Base-by-base conservation (phyloP, 2,888 invertebrate genomes). In the Anagyrus pseudococci region DNA sequence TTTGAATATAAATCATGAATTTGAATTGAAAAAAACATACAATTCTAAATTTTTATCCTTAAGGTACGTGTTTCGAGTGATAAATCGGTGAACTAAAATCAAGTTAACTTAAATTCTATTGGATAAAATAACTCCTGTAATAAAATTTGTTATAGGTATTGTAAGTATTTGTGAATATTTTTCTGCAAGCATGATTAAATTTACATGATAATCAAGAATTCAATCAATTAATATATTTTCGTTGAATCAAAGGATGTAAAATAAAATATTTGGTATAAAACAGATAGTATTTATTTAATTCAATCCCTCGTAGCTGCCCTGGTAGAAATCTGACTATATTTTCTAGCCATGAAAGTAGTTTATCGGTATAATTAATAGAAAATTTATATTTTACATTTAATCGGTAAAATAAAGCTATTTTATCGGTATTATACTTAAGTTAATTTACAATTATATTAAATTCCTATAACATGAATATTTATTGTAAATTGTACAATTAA, bases 91-190 rank as follows among this genome's bases (percentile, higher is more conserved):
- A 4, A 41, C 15, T 8, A 41, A 41, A 41, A 17, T 8, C 4
- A n/a, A 17, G 4, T 41, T 8, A 8, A 4, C 4, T 8, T n/a
- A 49, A 61, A 49, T 54, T 25, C 15, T 13, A 52, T 8, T 52
- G 43, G 44, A 60, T 37, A 25, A 62, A 49, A 54, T 58, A 25
- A 44, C 17, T 17, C 44, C 26, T 66, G 47, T 62, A 62, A 50
- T 52, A 17, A 58, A 48, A 53, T 17, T 60, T 65, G 25, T 65
- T 53, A 41, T 58, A 56, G 41, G 44, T 62, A 55, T 59, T 66
- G 52, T 54, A 66, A 63, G 47, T 60, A 60, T 56, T 63, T 66
- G 52, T 66, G 60, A 66, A 63, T 60, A 63, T 66, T 66, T 62
- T 63, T 63, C 47, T 66, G 37, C 44, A 62, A 66, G 44, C 57